Evolutionary conservation across 2,113 vertebrate species (phyloP).

Genomic region (Perca flavescens): DNA sequence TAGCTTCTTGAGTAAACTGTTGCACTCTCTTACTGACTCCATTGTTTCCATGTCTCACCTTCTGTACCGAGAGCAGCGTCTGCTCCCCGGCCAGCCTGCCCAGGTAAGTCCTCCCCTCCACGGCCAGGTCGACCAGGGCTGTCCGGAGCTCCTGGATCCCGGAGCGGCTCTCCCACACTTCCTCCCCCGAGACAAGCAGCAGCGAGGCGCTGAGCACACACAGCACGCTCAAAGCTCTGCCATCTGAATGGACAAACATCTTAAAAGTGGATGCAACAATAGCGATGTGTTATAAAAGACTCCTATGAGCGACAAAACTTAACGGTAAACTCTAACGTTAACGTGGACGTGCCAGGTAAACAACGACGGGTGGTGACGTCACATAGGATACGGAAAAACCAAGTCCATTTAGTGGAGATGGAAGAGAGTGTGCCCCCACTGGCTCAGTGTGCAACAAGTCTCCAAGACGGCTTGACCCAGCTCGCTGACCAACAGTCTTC

Average conservation of each 20-base stretch:
- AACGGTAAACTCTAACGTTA: no score
- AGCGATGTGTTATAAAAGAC: neutral
- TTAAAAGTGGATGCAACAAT: neutral
- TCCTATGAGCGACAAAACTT: no score
- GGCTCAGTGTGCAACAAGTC: conserved; percentile 7
- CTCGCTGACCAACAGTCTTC: no score
- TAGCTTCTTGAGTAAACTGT: neutral
- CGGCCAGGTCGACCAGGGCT: conserved; percentile 51
- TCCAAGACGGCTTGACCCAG: neutral
- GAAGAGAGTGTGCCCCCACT: conserved; percentile 16
- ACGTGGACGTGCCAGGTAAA: neutral
- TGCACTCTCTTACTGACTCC: neutral
- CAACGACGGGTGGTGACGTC: no score
- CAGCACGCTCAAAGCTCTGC: neutral
- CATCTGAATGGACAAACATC: rapidly evolving
- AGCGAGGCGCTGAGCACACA: neutral
- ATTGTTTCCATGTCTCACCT: conserved; percentile 54
- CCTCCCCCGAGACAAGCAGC: conserved; percentile 27
- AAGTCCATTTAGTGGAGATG: no score
- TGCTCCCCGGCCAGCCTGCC: conserved; percentile 64
- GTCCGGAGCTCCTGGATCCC: conserved; percentile 48
- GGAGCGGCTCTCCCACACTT: conserved; percentile 9
- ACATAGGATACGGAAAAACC: conserved; percentile 1
- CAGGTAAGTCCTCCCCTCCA: conserved; percentile 58
- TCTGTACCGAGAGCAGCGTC: conserved; percentile 62